Conservation (phyloP, 2,888 invertebrate genomes). For the Alcis repandata region DNA sequence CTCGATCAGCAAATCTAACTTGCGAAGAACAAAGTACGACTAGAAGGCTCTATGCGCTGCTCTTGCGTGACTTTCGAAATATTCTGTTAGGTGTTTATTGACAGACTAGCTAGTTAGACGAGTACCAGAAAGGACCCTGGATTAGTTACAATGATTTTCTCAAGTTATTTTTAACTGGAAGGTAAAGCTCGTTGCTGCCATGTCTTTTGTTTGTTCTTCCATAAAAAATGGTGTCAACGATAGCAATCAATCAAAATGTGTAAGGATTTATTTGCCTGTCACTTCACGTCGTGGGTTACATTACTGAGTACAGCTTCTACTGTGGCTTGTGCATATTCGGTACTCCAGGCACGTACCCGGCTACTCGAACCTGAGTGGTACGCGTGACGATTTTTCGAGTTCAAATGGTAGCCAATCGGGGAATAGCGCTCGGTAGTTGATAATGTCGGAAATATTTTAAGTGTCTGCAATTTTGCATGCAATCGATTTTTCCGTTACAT, state of each 20-base stretch:
- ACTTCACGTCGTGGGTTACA: neutral
- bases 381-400: slow-evolving; percentile 62
- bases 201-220: too few relatives aligned
- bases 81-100: too few relatives aligned
- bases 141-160: too few relatives aligned
- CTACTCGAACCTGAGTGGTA: slow-evolving; percentile 54
- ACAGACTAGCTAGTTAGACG: too few relatives aligned
- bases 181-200: too few relatives aligned
- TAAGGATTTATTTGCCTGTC: neutral
- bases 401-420: slow-evolving; percentile 40
- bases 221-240: too few relatives aligned
- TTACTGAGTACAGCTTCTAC: neutral
- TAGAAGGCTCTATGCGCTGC: neutral
- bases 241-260: neutral
- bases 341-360: slow-evolving; percentile 55
- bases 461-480: neutral
- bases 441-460: slow-evolving; percentile 7
- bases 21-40: neutral
- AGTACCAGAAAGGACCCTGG: too few relatives aligned
- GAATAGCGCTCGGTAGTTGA: slow-evolving; percentile 6
- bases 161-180: too few relatives aligned
- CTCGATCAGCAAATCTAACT: too few relatives aligned
- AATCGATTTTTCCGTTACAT: neutral
- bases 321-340: slow-evolving; percentile 37
- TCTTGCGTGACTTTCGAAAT: too few relatives aligned